Evolutionary conservation across 1,140 invertebrate genomes (phyloP), one percentile per base, ranked within the genome.

Genomic region (Whitmania pigra): DNA sequence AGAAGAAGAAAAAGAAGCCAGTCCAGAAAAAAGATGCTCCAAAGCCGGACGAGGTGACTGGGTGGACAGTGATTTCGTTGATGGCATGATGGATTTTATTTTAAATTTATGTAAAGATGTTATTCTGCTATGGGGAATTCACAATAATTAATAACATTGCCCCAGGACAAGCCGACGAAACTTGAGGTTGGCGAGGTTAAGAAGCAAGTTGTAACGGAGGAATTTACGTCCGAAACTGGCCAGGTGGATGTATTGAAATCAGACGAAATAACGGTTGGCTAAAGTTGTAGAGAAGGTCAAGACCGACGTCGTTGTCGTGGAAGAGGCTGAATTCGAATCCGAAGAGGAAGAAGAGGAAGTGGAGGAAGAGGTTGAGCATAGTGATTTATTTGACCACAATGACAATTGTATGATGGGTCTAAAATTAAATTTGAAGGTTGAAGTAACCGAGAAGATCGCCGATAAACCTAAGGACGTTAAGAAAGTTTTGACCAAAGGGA

Each of bases 361-460:
- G 57, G 57, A 60, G 17, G 57, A 60, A 60, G 57, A 22, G n/a
- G 57, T 60, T 22, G 57, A 60, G 57, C n/a, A n/a, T n/a, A 60
- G 17, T 22, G 57, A 60, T 29, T 29, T 22, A 60, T 60, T 60
- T 43, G 40, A 43, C 40, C 5, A 13, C 40, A 13, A 43, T 43
- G 40, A 43, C 5, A 43, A 6, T 43, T 43, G 5, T 6, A 43
- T 43, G n/a, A n/a, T n/a, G n/a, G n/a, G 40, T 43, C 40, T 43
- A 43, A 43, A 43, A 6, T 6, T 43, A 13, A 43, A 13, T 13
- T 43, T 43, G 40, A 43, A 43, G 40, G 40, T 43, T 43, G 40
- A 43, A 43, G 40, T 43, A 43, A 43, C 40, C 13, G 40, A 43
- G 40, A 43, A 43, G 40, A 13, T 43, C 5, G 40, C 40, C 40